Percentiles rank a stretch among this genome's conserved stretches.
Evolutionary conservation across 1,140 invertebrate genomes (phyloP).

Genomic region (Dysdera silvatica): DNA sequence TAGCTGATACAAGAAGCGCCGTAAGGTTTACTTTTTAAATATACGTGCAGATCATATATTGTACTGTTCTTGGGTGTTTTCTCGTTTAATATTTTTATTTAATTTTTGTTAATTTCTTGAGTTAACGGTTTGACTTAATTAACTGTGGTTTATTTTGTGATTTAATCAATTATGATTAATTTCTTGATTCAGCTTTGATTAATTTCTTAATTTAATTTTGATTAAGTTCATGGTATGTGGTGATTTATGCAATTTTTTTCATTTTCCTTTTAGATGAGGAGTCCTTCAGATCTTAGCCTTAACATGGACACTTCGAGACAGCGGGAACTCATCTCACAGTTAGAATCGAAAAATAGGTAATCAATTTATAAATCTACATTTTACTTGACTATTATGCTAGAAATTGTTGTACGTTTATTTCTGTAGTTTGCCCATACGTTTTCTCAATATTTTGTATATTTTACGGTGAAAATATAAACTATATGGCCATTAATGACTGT

Average conservation of each 20-base stretch:
- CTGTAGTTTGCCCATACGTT: background rate
- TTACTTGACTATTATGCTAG: background rate
- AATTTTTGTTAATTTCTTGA: too few species aligned
- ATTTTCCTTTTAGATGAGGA: constrained; percentile 42
- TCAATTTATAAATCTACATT: background rate
- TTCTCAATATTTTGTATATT: background rate
- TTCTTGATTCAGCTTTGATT: too few species aligned
- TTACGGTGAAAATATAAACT: background rate
- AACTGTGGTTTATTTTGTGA: too few species aligned
- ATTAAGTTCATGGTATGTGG: too few species aligned
- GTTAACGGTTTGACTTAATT: too few species aligned
- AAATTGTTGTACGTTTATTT: background rate
- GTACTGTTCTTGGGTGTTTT: too few species aligned
- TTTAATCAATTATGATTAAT: too few species aligned
- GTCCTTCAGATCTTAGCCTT: constrained; percentile 65
- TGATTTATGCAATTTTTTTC: constrained; percentile 7
- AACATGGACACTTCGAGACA: constrained; percentile 59
- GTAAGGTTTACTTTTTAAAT: constrained; percentile 54
- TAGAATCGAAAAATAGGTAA: constrained; percentile 87
- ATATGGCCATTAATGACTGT: background rate
- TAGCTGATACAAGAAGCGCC: constrained; percentile 78
- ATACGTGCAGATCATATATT: too few species aligned
- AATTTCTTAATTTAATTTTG: too few species aligned
- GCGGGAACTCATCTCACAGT: constrained; percentile 67
- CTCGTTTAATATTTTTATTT: too few species aligned